phyloP scores from a whole-genome alignment of 2,888 invertebrate species.

The Alsophila aescularia region DNA sequence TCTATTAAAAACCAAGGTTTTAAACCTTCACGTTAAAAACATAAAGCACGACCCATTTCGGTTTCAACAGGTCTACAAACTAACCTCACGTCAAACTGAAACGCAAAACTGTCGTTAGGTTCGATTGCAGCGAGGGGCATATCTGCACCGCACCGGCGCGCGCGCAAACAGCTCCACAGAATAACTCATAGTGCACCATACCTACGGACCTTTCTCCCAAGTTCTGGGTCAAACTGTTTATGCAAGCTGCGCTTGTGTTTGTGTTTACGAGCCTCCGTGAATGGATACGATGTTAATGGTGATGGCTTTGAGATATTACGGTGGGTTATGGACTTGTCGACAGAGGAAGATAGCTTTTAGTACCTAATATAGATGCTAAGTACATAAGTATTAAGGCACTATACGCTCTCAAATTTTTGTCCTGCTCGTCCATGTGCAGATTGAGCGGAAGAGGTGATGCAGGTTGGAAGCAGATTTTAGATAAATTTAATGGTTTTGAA shows the following conservation, averaged over 20 bases:
- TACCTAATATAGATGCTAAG: no score
- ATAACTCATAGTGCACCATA: neutral
- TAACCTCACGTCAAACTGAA: conserved; percentile 55
- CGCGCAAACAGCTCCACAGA: neutral
- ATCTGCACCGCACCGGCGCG: conserved; percentile 28
- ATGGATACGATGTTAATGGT: neutral
- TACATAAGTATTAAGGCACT: no score
- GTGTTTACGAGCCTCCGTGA: conserved; percentile 9
- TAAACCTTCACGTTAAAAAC: no score
- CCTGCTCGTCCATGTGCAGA: no score
- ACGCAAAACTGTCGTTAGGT: conserved; percentile 50
- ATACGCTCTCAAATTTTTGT: no score
- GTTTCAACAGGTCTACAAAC: conserved; percentile 42
- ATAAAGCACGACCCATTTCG: neutral
- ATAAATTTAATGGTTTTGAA: no score
- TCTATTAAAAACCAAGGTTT: no score
- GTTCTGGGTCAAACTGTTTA: conserved; percentile 78
- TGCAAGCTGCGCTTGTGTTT: conserved; percentile 47
- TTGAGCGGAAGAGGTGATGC: no score
- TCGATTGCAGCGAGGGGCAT: conserved; percentile 25
- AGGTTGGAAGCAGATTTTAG: no score
- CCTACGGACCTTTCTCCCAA: conserved; percentile 80
- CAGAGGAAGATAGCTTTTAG: no score
- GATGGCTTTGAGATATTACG: neutral
- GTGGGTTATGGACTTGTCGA: neutral